Evolutionary conservation across 2,113 vertebrate species (phyloP), one percentile per base, ranked within the genome.

Genomic region (Prochilodus magdalenae): DNA sequence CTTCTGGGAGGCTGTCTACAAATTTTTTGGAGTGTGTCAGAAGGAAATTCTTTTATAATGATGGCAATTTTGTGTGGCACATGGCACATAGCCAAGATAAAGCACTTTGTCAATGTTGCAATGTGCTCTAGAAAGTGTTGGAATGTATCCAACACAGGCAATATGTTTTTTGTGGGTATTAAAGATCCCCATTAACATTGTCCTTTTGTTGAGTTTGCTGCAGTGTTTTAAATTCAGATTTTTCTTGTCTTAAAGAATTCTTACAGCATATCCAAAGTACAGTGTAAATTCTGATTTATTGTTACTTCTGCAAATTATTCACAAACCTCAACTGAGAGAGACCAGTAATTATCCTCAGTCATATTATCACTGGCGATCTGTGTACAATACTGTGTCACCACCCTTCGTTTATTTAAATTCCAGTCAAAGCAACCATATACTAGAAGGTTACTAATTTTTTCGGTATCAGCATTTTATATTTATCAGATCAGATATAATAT

Each of bases 41-140:
- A 26, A 63, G 40, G 14, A 72, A 62, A 47, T 36, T 36, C 30
- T 66, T 10, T 65, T 30, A 20, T 73, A 81, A 70, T 79, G 15
- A 79, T 57, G n/a, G 33, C 33, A 36, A 27, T 29, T 72, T 51
- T 15, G 40, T 24, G 24, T 72, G 47, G 47, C 36, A 62, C 47
- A 36, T 72, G 67, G 53, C 16, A 60, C 20, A 62, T 8, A 12
- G 27, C 53, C 20, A 60, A 47, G 53, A 47, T 22, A 7, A 11
- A 0, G 0, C 33, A 72, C 33, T 71, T 60, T 18, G 59, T 44
- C 47, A 24, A 36, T 36, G 33, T 6, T 36, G 33, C 33, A 36
- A 36, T 36, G 6, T 36, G 3, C 33, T 36, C 33, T 30, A 15
- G 47, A 27, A 60, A n/a, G 33, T 33, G 15, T 33, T 36, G 30